Evolutionary conservation across 2,797 vertebrate genomes (phyloP).

Genomic region (Euphonia xanthogaster): DNA sequence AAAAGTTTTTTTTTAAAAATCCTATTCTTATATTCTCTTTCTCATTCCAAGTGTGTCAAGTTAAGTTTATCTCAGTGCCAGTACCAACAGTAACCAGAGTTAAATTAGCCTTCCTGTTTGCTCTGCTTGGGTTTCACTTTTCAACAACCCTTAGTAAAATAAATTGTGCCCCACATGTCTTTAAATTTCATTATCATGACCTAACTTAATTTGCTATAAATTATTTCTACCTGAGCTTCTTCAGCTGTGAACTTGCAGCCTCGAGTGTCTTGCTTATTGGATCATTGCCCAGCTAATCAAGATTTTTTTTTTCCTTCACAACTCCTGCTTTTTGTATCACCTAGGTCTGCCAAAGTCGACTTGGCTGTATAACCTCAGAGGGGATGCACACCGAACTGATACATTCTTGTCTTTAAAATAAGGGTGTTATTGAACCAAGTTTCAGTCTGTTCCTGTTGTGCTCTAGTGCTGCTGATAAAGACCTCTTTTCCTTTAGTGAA

Average conservation of each 20-base stretch:
- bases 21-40: neutral
- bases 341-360: slow-evolving; percentile 9
- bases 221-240: slow-evolving; percentile 55
- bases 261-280: slow-evolving; percentile 1
- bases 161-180: slow-evolving; percentile 31
- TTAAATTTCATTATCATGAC: slow-evolving; percentile 54
- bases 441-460: neutral
- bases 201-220: slow-evolving; percentile 54
- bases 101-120: slow-evolving; percentile 4
- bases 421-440: neutral
- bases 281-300: slow-evolving; percentile 49
- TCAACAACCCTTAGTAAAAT: slow-evolving; percentile 28
- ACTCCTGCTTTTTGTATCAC: slow-evolving; percentile 19
- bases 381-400: neutral
- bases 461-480: neutral
- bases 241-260: slow-evolving; percentile 8
- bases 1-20: neutral
- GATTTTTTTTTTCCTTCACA: neutral
- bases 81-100: neutral
- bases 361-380: neutral
- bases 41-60: neutral
- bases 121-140: slow-evolving; percentile 24
- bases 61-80: neutral
- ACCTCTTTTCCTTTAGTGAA: neutral
- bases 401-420: slow-evolving; percentile 22